Evolutionary conservation across 2,888 invertebrate genomes (phyloP).

Genomic region (Cheilosia pagana): DNA sequence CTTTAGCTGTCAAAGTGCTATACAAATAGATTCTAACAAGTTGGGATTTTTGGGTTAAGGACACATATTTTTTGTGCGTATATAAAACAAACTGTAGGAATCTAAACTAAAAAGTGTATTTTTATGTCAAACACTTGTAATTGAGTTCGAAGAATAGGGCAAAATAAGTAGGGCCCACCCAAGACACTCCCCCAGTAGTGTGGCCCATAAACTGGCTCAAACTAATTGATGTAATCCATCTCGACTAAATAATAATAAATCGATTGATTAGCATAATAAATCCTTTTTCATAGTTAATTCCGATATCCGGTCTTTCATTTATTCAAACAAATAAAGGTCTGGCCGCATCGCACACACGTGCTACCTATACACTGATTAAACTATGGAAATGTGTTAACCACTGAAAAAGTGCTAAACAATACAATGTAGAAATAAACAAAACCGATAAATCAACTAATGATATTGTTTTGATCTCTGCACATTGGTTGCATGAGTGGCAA

Average conservation of each 20-base stretch:
- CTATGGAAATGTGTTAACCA: conserved; percentile 15
- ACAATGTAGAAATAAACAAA: conserved; percentile 3
- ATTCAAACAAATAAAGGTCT: not conserved
- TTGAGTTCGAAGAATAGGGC: no score
- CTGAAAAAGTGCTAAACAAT: not conserved
- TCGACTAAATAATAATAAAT: not conserved
- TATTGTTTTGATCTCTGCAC: conserved; percentile 31
- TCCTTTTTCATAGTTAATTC: not conserved
- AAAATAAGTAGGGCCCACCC: no score
- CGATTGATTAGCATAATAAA: not conserved
- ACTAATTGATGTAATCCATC: no score
- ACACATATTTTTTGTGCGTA: no score
- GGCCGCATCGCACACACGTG: not conserved
- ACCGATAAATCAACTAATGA: conserved; percentile 23
- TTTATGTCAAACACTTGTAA: no score
- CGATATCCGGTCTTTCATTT: not conserved
- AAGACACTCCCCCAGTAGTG: no score
- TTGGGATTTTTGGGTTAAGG: no score
- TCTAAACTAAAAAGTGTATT: no score
- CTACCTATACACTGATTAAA: not conserved
- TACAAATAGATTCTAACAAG: no score
- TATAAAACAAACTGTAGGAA: no score
- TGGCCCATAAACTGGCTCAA: no score
- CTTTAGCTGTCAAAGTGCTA: no score
- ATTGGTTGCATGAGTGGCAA: not conserved